Evolutionary conservation across 2,888 invertebrate genomes (phyloP), one percentile per base, ranked within the genome.

Genomic region (Pollenia griseotomentosa): DNA sequence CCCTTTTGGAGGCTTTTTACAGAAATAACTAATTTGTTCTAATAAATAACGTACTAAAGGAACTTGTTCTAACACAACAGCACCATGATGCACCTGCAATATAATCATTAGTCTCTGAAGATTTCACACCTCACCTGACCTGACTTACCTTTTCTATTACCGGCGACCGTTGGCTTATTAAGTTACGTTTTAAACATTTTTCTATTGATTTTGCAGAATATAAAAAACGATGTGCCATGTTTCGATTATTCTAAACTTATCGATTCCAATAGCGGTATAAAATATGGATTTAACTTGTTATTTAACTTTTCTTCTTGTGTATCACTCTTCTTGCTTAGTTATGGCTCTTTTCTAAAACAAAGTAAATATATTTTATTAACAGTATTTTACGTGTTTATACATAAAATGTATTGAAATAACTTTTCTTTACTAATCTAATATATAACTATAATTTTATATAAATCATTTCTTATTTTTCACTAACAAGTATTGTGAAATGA

Each of bases 1-100:
- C 1, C 98, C 98, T 94, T 98, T 98, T 0, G 98, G 98, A 14
- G 97, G 96, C 90, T 97, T 96, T 90, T 96, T 96, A 91, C 96
- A 96, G 89, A 97, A 95, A 82, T 95, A 88, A 12, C 90, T 90
- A 16, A 92, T 86, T 65, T 91, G 92, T 66, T 91, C 90, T 71
- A 93, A 70, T 4, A 93, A 77, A 66, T 90, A 92, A 3, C 90
- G 90, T 14, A 92, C 80, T 55, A 93, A 78, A 5, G 93, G 90
- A 46, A 90, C 85, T 11, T 86, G 83, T 55, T 91, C 90, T 6
- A 89, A 68, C 8, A 89, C 79, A 6, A 88, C 55, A 48, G 74
- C 80, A 61, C 88, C 84, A 42, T 84, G 86, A 59, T 88, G 88
- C 44, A 81, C 40, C 89, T 89, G 14, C 2, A 75, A 74, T 0